Evolutionary conservation across 2,797 vertebrate genomes (phyloP).

Genomic region (Falco concolor): DNA sequence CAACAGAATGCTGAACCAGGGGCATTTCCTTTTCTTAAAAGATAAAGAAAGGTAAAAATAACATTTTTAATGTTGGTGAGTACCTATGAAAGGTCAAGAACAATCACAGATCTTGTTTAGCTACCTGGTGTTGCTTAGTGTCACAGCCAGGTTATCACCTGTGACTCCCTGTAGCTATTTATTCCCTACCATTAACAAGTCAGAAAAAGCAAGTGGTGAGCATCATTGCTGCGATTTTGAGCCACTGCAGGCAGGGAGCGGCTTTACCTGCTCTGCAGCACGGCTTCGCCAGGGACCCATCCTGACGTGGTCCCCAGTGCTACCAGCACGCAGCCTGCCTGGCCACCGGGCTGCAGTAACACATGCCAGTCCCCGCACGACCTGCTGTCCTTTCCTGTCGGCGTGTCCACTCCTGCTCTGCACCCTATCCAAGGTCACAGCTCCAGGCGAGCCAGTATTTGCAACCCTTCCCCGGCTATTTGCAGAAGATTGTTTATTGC

Average conservation of each 20-base stretch:
- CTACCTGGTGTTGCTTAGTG: neutral
- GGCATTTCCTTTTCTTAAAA: neutral
- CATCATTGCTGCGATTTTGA: neutral
- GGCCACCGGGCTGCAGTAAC: neutral
- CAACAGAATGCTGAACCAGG: neutral
- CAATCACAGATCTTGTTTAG: neutral
- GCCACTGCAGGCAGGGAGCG: accelerated
- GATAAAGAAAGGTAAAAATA: neutral
- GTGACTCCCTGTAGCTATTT: neutral
- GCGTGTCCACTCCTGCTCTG: neutral
- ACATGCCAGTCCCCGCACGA: neutral
- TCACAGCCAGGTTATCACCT: neutral
- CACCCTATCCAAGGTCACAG: neutral
- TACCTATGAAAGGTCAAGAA: neutral
- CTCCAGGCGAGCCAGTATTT: neutral
- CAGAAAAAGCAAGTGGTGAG: neutral
- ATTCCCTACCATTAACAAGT: neutral
- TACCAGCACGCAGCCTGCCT: neutral
- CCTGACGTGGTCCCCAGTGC: neutral
- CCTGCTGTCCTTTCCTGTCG: accelerated
- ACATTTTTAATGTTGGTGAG: neutral
- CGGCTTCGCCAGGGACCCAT: accelerated
- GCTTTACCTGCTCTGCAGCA: neutral
- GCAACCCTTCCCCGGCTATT: neutral
- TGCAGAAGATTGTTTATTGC: neutral